Evolutionary conservation across 2,888 invertebrate species (phyloP).

Genomic region (Syrphus vitripennis): DNA sequence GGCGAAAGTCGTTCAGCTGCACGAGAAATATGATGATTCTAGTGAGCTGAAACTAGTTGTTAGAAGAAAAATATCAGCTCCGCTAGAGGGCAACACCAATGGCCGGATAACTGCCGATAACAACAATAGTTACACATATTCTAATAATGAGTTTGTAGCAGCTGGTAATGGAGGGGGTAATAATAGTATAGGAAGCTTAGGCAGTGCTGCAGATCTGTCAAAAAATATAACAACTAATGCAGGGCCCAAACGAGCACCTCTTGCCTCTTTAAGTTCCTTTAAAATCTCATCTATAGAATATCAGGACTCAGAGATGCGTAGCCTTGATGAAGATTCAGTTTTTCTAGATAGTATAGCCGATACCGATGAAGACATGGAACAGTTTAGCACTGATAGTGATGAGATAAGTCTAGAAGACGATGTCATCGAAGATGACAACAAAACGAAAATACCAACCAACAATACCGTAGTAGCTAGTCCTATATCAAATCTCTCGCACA

Average conservation of each 20-base stretch:
- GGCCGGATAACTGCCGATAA: conserved; percentile 73
- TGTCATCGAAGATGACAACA: conserved; percentile 47
- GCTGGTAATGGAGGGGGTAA: conserved; percentile 75
- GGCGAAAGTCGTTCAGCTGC: conserved; percentile 55
- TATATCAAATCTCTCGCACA: conserved; percentile 40
- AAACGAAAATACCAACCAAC: conserved; percentile 54
- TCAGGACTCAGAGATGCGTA: conserved; percentile 87
- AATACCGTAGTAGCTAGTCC: conserved; percentile 60
- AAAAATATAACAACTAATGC: conserved; percentile 80
- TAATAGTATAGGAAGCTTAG: conserved; percentile 77
- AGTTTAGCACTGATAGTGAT: conserved; percentile 92
- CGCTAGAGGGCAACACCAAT: conserved; percentile 61
- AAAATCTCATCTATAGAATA: conserved; percentile 86
- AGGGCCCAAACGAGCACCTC: conserved; percentile 84
- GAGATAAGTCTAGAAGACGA: conserved; percentile 79
- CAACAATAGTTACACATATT: conserved; percentile 77
- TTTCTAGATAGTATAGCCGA: conserved; percentile 88
- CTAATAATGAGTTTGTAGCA: conserved; percentile 69
- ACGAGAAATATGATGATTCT: conserved; percentile 70
- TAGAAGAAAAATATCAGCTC: conserved; percentile 77
- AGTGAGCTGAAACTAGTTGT: conserved; percentile 78
- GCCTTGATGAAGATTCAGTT: conserved; percentile 91
- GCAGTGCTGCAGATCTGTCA: conserved; percentile 74
- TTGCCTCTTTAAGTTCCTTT: conserved; percentile 91
- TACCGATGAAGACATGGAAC: conserved; percentile 92